Conservation (phyloP, 2,888 invertebrate genomes). For the Eristalis tenax region DNA sequence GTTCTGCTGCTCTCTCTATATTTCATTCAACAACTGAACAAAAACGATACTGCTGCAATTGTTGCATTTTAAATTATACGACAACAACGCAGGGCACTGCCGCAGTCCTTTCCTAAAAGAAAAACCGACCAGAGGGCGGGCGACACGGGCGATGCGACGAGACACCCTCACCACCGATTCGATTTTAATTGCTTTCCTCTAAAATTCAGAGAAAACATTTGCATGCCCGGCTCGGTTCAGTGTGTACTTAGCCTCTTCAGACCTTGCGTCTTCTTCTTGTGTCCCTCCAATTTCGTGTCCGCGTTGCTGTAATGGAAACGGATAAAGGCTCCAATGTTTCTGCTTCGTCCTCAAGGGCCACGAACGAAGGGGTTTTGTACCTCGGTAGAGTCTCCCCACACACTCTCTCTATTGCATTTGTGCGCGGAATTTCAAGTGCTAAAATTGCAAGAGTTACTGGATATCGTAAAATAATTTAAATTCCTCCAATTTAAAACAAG, state of each 20-base stretch:
- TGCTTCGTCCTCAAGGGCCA: background rate
- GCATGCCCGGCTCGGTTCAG: constrained; percentile 18
- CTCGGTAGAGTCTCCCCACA: too few species aligned
- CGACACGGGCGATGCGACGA: background rate
- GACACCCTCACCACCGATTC: constrained; percentile 40
- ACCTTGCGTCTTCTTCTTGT: background rate
- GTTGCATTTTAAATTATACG: constrained; percentile 55
- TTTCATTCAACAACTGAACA: constrained; percentile 42
- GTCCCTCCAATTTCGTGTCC: background rate
- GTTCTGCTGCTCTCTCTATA: constrained; percentile 5
- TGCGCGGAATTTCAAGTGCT: background rate
- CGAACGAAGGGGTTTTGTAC: background rate
- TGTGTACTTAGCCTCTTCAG: constrained; percentile 19
- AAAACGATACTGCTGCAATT: constrained; percentile 30
- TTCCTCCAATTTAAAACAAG: constrained; percentile 47
- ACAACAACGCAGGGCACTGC: background rate
- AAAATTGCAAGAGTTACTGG: constrained; percentile 6
- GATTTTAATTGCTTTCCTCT: constrained; percentile 65
- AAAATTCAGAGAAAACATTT: constrained; percentile 62
- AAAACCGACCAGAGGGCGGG: background rate
- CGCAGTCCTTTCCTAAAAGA: background rate
- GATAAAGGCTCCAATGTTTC: background rate
- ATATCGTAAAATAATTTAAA: constrained; percentile 50
- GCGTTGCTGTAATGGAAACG: constrained; percentile 20
- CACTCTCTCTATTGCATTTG: background rate